Evolutionary conservation across 2,797 vertebrate species (phyloP), one percentile per base, ranked within the genome.

Genomic region (Typhlichthys subterraneus): DNA sequence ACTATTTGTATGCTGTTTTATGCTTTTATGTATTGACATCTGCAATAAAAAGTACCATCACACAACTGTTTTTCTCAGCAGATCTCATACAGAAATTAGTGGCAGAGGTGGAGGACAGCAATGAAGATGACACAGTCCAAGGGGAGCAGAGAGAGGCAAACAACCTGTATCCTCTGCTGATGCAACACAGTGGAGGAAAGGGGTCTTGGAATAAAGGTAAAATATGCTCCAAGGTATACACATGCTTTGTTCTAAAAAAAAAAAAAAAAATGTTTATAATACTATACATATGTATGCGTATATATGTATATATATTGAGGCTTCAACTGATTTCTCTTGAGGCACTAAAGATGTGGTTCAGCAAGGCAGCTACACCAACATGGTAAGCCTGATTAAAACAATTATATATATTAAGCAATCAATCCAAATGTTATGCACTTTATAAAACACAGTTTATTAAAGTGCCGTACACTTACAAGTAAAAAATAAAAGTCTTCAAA

Each of bases 31-130:
- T 23, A 23, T 23, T 23, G 23, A 23, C 23, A 23, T 23, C 23
- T 23, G 23, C 23, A 23, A 23, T 23, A 23, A 3, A 23, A 23
- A 23, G 3, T 23, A 23, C 23, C 23, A 56, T 58, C 12, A 46
- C 14, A 49, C 14, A 10, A 57, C 12, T 72, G 5, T 70, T 67
- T 57, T 45, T 77, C 13, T 63, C 15, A 14, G 45, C 83, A 94
- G 93, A 93, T 52, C 85, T 93, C 8, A 80, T 93, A 64, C 90
- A 93, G 75, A 92, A 91, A 67, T 77, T 93, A 65, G 85, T 91
- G 59, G 88, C 87, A 61, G 91, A 93, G 56, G 87, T 91, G 10
- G 89, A 90, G 33, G 88, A 87, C 9, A 82, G 84, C 51, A 48
- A 80, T 31, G 81, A 76, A 33, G 48, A 80, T 31, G 81, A 76